Base-by-base conservation (phyloP, 2,888 invertebrate species). In the Hydriomena furcata region DNA sequence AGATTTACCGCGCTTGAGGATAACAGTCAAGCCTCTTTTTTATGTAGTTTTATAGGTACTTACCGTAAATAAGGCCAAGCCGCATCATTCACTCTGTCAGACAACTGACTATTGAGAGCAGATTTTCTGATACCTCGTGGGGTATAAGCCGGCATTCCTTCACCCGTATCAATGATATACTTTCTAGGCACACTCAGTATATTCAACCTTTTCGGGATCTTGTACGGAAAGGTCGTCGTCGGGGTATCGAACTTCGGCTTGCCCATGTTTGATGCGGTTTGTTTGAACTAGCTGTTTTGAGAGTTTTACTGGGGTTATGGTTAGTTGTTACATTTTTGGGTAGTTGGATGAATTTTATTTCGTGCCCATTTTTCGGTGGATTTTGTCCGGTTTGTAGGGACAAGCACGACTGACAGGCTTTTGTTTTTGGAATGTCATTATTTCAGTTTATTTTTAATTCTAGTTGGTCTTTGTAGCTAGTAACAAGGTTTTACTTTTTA, bases 41-140 rank as follows among this genome's bases (percentile, higher is more conserved):
- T n/a, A n/a, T 4, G 4, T 4, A 10, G 11, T 10, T 8, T 10
- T 4, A 27, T 37, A 20, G 32, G 12, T 28, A 60, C 75, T 71
- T 62, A 89, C 88, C 87, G 73, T 41, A 81, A 45, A 50, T 76
- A 84, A 2, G 89, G 89, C 79, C 76, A 86, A 1, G 86, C 71
- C 1, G 71, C 82, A 25, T 89, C 89, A 24, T 70, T 67, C 0
- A 86, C 73, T 55, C 84, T 70, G 24, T 86, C 85, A 2, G 65
- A 52, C 1, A 69, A 34, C 0, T 65, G 66, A 0, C 68, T 69
- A 5, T 57, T 65, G 1, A 88, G 7, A 0, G 88, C 88, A 0
- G 87, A 86, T 31, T 66, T 63, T 11, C 88, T 59, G 1, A 81
- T 70, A 0, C 88, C 88, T 1, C 63, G 20, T 0, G 71, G 61